These are phyloP conservation scores for Dolichomitus sp. DNA, from an alignment of 2,888 invertebrate species.

Conservation along the genomic window DNA sequence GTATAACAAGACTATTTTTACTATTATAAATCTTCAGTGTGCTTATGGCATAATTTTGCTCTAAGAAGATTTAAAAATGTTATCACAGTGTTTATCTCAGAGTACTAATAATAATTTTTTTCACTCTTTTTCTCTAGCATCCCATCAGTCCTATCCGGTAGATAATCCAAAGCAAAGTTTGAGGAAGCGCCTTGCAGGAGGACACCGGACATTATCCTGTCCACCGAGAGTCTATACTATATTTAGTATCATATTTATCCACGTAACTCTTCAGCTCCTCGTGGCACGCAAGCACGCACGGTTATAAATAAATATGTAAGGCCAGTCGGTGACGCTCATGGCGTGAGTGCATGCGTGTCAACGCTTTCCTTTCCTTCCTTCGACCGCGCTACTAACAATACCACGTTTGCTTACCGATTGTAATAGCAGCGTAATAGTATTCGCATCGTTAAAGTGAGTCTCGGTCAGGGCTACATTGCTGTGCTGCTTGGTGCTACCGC, in stretches of 20 bases:
- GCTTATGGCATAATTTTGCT: no score
- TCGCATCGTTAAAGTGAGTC: slow-evolving; percentile 57
- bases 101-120: no score
- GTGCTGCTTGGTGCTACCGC: slow-evolving; percentile 1
- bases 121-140: slow-evolving; percentile 7
- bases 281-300: slow-evolving; percentile 12
- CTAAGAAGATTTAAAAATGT: no score
- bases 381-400: slow-evolving; percentile 16
- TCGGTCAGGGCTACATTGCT: slow-evolving; percentile 61
- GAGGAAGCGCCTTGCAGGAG: slow-evolving; percentile 41
- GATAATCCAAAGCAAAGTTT: slow-evolving; percentile 39
- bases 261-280: neutral
- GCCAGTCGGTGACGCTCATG: slow-evolving; percentile 19
- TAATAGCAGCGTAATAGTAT: slow-evolving; percentile 38
- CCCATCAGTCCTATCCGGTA: slow-evolving; percentile 47
- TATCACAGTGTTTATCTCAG: no score
- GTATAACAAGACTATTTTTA: no score
- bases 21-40: no score
- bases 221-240: slow-evolving; percentile 8
- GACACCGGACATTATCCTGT: slow-evolving; percentile 33
- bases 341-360: slow-evolving; percentile 15
- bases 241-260: slow-evolving; percentile 31
- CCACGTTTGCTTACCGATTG: slow-evolving; percentile 14
- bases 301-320: slow-evolving; percentile 31
- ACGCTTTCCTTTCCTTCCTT: slow-evolving; percentile 1